Evolutionary conservation across 1,140 invertebrate species (phyloP), one percentile per base, ranked within the genome.

Genomic region (Drosophila tani): DNA sequence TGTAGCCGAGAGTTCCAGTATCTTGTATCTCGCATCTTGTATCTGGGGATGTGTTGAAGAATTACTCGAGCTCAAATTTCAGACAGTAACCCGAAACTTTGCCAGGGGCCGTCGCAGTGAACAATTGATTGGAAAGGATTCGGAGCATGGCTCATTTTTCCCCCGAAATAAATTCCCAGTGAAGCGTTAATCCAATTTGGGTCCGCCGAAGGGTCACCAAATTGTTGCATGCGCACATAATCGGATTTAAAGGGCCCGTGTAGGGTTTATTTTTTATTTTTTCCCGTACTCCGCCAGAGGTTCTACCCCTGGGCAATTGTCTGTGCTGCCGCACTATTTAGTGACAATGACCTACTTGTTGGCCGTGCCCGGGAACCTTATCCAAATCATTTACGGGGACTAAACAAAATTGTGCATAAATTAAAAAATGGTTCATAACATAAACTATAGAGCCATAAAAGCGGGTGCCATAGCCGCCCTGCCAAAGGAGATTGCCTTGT

Each of bases 51-150:
- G 59, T 65, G 80, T 60, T 81, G 84, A 85, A 73, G 82, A 90
- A 88, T 88, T 88, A 90, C 81, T 88, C 64, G 71, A 49, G 79
- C 85, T 88, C 85, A 51, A 79, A 82, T 88, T 88, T 90, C 85
- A 81, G 77, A 84, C 77, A 67, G 85, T 82, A 88, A 88, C 66
- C 79, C 79, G 78, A 88, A 63, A 85, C 81, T 50, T 41, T 57
- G 66, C 38, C 38, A 24, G 53, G 27, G 53, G 32, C 41, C 43
- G 58, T 60, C 29, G 29, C 29, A 64, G 80, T 53, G 83, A 87
- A 87, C 84, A 88, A 90, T 88, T 88, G 85, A 90, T 88, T 90
- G 85, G 75, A 88, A 90, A 90, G 81, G 82, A 81, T 85, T 76
- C 60, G 53, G 40, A 49, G 46, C 49, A 51, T 55, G 46, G 66